These are phyloP conservation scores for Lathronympha strigana DNA, from an alignment of 2,888 invertebrate genomes.

Conservation along the genomic window DNA sequence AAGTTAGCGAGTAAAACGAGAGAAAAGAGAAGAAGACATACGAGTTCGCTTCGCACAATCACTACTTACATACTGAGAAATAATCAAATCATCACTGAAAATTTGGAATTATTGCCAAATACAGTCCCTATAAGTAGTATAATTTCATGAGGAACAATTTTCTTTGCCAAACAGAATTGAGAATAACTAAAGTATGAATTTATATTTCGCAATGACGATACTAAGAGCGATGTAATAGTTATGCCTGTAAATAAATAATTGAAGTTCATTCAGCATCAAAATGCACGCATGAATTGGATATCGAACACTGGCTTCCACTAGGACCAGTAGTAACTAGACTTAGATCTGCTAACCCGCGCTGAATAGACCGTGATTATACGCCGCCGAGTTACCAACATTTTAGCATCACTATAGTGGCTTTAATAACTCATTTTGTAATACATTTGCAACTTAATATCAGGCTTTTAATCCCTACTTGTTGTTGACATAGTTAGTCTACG, in stretches of 20 bases:
- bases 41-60: too few relatives aligned
- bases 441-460: constrained; percentile 31
- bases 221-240: too few relatives aligned
- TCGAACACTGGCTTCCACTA: neutral
- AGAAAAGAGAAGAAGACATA: too few relatives aligned
- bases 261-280: neutral
- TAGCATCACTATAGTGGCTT: constrained; percentile 25
- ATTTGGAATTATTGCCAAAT: neutral
- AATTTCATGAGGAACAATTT: too few relatives aligned
- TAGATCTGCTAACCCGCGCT: constrained; percentile 6
- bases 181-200: too few relatives aligned
- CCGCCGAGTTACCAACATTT: constrained; percentile 2
- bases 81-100: too few relatives aligned
- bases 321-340: constrained; percentile 8
- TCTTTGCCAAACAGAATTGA: too few relatives aligned
- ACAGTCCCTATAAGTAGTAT: neutral
- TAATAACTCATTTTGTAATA: constrained; percentile 35
- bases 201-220: too few relatives aligned
- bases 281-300: neutral
- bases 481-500: constrained; percentile 25
- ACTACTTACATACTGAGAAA: too few relatives aligned
- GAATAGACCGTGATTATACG: constrained; percentile 13
- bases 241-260: too few relatives aligned
- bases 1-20: too few relatives aligned
- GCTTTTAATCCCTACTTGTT: constrained; percentile 20